Base-by-base conservation (phyloP, 1,140 invertebrate genomes). In the Anthonomus grandis region DNA sequence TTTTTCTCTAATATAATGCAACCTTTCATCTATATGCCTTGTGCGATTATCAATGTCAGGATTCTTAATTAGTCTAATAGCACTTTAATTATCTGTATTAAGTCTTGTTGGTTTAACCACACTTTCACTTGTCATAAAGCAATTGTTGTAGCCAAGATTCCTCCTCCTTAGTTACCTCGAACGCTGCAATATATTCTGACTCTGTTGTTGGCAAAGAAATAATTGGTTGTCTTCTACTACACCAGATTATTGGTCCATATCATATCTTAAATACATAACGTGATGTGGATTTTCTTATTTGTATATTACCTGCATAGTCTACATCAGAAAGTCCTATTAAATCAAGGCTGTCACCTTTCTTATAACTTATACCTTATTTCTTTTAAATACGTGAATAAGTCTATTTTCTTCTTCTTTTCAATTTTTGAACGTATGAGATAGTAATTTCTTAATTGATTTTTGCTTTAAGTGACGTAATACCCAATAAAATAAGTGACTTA, bases 201-300 rank as follows among this genome's bases (percentile, higher is more conserved):
- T 78, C 74, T n/a, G 71, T 76, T 13, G 73, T 74, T 4, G 64
- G 67, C 8, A 69, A 34, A 38, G 67, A 59, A 25, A 66, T 52
- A 48, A 34, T 68, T 31, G 6, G 27, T 5, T 50, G 39, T 59
- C 78, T 74, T 56, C 66, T 68, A 36, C 67, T 65, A 41, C 62
- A 68, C 18, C 37, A 54, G 74, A 74, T 76, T 17, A 67, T 51
- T n/a, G 6, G n/a, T 8, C 27, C 27, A 8, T n/a, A 6, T 76
- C 48, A 10, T 70, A 18, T 47, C 23, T 17, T 15, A 4, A 18
- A 27, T 15, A 66, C 56, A 27, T 66, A 72, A 13, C 69, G 67
- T 22, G 65, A 65, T 18, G 53, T 67, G 5, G 68, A 71, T 63
- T 65, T 67, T 34, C 72, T 53, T 27, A 69, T 64, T 31, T 62